phyloP scores from a whole-genome alignment of 2,888 invertebrate genomes.

The Horisme vitalbata region DNA sequence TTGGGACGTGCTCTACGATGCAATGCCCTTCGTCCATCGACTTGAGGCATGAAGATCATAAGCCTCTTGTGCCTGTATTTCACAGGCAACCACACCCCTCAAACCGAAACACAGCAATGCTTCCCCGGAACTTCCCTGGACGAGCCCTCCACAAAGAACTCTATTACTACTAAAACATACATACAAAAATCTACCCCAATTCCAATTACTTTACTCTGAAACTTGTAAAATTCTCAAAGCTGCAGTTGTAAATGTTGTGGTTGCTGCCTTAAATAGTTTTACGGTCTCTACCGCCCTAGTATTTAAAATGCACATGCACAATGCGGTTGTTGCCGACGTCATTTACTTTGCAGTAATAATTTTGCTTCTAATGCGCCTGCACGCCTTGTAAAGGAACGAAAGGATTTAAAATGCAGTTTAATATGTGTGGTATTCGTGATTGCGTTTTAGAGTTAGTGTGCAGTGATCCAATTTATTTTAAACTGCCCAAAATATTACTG shows the following conservation, averaged over 20 bases:
- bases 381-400: constrained; percentile 65
- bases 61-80: too few relatives aligned
- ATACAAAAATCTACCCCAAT: too few relatives aligned
- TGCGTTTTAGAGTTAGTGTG: constrained; percentile 43
- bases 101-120: too few relatives aligned
- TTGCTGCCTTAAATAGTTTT: constrained; percentile 66
- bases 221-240: constrained; percentile 15
- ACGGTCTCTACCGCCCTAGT: constrained; percentile 68
- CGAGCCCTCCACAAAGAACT: too few relatives aligned
- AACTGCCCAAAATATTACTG: constrained; percentile 24
- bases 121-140: too few relatives aligned
- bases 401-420: constrained; percentile 73
- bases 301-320: constrained; percentile 78
- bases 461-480: constrained; percentile 40
- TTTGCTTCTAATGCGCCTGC: constrained; percentile 77
- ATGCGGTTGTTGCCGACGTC: constrained; percentile 79
- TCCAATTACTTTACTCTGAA: too few relatives aligned
- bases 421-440: constrained; percentile 58
- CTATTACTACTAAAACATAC: too few relatives aligned
- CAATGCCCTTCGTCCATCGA: too few relatives aligned
- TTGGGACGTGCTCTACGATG: too few relatives aligned
- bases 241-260: constrained; percentile 30
- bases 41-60: too few relatives aligned
- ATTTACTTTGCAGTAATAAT: constrained; percentile 80
- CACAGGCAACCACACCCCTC: too few relatives aligned